These are phyloP conservation scores for Sebastolobus altivelis DNA, from an alignment of 2,797 vertebrate genomes.

Conservation along the genomic window DNA sequence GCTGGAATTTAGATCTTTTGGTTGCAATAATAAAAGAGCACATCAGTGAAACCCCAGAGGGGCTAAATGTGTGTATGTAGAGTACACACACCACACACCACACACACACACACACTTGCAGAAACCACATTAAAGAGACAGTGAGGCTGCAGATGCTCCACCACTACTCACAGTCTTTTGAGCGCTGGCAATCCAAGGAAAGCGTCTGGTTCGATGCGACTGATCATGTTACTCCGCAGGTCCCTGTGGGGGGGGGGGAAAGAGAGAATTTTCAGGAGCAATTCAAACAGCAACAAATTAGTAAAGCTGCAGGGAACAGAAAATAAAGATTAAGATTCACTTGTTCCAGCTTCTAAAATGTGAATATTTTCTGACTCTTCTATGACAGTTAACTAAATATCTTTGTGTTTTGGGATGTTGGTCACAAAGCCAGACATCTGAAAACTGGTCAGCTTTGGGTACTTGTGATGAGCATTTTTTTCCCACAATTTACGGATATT, in stretches of 20 bases:
- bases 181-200: conserved; percentile 93
- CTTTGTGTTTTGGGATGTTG: neutral
- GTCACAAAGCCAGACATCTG: neutral
- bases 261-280: conserved; percentile 3
- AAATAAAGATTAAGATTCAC: neutral
- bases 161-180: conserved; percentile 94
- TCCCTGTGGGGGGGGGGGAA: conserved; percentile 84
- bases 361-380: neutral
- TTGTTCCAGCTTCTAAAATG: neutral
- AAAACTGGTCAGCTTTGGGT: neutral
- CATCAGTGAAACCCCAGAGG: conserved; percentile 13
- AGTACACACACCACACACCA: conserved; percentile 13
- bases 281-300: conserved; percentile 15
- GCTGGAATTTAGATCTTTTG: neutral
- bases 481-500: neutral
- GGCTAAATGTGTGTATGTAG: neutral
- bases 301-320: neutral
- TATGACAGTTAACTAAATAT: neutral
- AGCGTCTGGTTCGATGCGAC: conserved; percentile 93
- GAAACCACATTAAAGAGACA: conserved; percentile 39
- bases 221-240: conserved; percentile 96
- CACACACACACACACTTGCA: neutral
- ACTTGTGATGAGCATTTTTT: neutral
- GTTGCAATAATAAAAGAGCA: conserved; percentile 15
- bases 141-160: conserved; percentile 2